These are phyloP conservation scores for Zosterops pallidus DNA, from an alignment of 2,113 vertebrate genomes.

Conservation along the genomic window DNA sequence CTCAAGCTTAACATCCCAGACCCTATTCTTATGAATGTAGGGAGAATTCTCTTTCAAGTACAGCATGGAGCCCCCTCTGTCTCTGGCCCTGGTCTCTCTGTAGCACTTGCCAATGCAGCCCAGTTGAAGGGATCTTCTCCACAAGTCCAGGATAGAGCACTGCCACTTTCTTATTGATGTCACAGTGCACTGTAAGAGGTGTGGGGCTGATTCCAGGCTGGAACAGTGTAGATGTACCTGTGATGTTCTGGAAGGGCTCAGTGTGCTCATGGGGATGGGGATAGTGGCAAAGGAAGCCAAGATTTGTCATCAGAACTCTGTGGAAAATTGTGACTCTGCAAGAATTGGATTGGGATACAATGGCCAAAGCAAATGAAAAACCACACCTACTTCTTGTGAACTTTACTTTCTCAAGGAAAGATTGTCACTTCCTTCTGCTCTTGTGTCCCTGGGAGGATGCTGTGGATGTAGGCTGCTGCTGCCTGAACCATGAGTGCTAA, in stretches of 20 bases:
- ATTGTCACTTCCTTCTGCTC: background rate
- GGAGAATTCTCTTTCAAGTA: background rate
- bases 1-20: background rate
- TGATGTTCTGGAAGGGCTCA: background rate
- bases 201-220: background rate
- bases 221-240: too few species aligned
- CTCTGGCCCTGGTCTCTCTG: background rate
- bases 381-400: background rate
- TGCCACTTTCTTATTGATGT: background rate
- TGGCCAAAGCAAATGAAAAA: background rate
- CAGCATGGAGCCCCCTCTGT: background rate
- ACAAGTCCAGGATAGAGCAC: background rate
- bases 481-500: background rate
- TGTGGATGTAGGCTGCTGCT: background rate
- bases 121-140: background rate
- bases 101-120: background rate
- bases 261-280: accelerated
- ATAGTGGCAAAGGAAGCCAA: background rate
- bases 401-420: background rate
- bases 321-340: background rate
- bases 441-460: background rate
- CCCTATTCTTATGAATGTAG: background rate
- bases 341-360: background rate
- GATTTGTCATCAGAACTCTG: background rate
- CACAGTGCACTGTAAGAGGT: background rate